These are phyloP conservation scores for Petromus typicus DNA, from an alignment of 2,113 vertebrate genomes.

Conservation along the genomic window DNA sequence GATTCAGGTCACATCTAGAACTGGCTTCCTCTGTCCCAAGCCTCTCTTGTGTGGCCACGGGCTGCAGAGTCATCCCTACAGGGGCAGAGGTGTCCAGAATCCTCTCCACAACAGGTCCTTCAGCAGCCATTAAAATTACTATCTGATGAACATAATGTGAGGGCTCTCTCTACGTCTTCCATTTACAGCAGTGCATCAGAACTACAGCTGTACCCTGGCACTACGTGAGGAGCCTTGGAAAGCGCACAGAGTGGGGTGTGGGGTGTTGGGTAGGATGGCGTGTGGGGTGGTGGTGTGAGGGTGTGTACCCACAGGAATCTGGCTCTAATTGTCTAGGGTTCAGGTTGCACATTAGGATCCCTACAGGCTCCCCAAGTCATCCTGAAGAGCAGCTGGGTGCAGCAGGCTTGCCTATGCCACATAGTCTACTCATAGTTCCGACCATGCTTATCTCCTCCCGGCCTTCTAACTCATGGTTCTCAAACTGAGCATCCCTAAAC, in stretches of 20 bases:
- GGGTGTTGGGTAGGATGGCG: neutral
- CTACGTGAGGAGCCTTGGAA: neutral
- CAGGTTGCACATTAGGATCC: neutral
- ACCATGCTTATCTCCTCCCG: neutral
- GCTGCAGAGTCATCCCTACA: neutral
- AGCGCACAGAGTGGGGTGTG: neutral
- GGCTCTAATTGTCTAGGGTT: neutral
- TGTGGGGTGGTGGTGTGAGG: too few species aligned
- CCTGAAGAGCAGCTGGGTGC: neutral
- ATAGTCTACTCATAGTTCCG: neutral
- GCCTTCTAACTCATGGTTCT: neutral
- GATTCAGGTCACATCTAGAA: neutral
- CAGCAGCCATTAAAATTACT: fast-evolving
- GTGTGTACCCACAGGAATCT: neutral
- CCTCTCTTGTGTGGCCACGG: neutral
- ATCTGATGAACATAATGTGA: neutral
- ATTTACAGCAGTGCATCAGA: neutral
- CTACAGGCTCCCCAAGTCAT: neutral
- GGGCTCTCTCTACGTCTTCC: neutral
- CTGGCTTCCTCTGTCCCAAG: neutral
- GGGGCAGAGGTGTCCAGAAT: fast-evolving
- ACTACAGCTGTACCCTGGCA: neutral
- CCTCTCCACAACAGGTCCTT: neutral
- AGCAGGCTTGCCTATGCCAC: neutral
- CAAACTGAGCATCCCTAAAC: neutral